A percentile compares a stretch with the other conserved stretches of the same genome.
These are phyloP conservation scores for Entelurus aequoreus DNA, from an alignment of 2,113 vertebrate species.

Conservation along the genomic window DNA sequence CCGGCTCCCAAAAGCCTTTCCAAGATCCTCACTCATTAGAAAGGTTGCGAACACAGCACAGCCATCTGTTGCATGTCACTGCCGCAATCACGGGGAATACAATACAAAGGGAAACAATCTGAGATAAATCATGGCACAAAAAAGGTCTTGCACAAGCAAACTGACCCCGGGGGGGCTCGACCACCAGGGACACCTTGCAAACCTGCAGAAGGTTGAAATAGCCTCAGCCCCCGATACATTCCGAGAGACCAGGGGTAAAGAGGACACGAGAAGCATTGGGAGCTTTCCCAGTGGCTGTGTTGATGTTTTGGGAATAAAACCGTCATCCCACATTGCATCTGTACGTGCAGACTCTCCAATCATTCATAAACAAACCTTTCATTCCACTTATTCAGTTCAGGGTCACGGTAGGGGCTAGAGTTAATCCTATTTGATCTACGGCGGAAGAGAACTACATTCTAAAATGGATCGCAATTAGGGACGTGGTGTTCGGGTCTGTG, in stretches of 20 bases:
- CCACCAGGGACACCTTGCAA: background rate
- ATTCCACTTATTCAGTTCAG: no score
- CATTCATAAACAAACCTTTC: no score
- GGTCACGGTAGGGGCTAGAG: no score
- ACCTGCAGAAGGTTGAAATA: background rate
- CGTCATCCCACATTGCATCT: no score
- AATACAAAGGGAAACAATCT: conserved; percentile 18
- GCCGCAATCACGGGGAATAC: conserved; percentile 25
- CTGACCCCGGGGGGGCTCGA: background rate
- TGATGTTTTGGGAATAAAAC: no score
- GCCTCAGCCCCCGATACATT: background rate
- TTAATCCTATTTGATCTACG: no score
- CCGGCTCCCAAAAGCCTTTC: conserved; percentile 26
- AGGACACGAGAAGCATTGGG: background rate
- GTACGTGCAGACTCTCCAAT: no score
- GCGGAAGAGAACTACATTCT: no score
- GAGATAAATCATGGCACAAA: conserved; percentile 16
- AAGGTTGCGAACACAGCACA: conserved; percentile 22
- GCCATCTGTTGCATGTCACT: conserved; percentile 34
- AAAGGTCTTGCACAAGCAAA: conserved; percentile 1
- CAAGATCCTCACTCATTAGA: conserved; percentile 25
- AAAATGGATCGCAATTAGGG: no score
- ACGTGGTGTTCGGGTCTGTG: no score
- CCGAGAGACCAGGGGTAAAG: background rate
- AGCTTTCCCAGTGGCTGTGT: background rate